Evolutionary conservation across 2,113 vertebrate genomes (phyloP).

Genomic region (Hucho hucho): DNA sequence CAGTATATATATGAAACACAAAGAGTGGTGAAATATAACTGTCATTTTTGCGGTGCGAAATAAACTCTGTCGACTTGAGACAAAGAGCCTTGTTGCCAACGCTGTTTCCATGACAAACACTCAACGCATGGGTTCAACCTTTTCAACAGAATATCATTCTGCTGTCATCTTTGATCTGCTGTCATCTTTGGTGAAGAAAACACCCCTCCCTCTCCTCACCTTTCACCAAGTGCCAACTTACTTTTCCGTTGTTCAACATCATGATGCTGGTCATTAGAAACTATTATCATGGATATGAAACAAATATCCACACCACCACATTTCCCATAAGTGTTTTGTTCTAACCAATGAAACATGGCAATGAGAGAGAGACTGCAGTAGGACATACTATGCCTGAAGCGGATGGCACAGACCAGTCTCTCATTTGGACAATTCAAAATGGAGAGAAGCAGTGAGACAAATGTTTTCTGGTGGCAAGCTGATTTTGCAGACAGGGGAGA

Average conservation of each 20-base stretch:
- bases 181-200: slow-evolving; percentile 19
- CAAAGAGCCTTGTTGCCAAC: slow-evolving; percentile 46
- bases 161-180: slow-evolving; percentile 36
- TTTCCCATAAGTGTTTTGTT: neutral
- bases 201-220: slow-evolving; percentile 27
- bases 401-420: slow-evolving; percentile 27
- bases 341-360: slow-evolving; percentile 26
- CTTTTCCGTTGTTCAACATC: neutral
- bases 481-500: neutral
- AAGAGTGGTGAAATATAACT: slow-evolving; percentile 4
- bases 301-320: slow-evolving; percentile 13
- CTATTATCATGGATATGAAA: slow-evolving; percentile 43
- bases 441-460: slow-evolving; percentile 13
- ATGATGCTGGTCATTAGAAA: slow-evolving; percentile 23
- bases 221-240: slow-evolving; percentile 6
- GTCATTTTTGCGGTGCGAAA: slow-evolving; percentile 10
- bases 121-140: slow-evolving; percentile 50
- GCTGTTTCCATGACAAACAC: slow-evolving; percentile 68
- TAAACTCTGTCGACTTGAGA: slow-evolving; percentile 40
- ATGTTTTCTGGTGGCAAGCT: neutral
- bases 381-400: slow-evolving; percentile 53
- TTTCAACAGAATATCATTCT: slow-evolving; percentile 42
- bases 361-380: slow-evolving; percentile 34
- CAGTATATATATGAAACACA: neutral
- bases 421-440: slow-evolving; percentile 24